A percentile compares a stretch with the other conserved stretches of the same genome.
Conservation (phyloP, 2,797 vertebrate species). For the Oophaga sylvatica region DNA sequence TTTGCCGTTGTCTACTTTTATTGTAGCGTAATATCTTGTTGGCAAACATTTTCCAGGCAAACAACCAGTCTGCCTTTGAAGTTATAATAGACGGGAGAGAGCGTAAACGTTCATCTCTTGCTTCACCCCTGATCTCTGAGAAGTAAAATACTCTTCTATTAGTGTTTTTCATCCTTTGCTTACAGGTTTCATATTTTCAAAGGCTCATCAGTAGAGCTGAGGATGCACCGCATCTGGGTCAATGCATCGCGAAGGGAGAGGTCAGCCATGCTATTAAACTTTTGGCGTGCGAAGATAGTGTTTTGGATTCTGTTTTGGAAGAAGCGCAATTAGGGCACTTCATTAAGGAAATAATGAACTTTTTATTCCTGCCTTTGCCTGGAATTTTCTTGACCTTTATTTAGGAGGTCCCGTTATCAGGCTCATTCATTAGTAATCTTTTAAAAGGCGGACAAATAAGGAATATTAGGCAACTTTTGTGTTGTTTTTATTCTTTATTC, state of each 20-base stretch:
- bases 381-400: constrained; percentile 73
- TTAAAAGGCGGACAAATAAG: constrained; percentile 61
- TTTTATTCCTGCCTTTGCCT: constrained; percentile 75
- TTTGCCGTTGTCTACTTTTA: not conserved
- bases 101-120: constrained; percentile 14
- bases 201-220: constrained; percentile 69
- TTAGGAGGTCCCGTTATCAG: constrained; percentile 42
- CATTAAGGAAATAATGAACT: constrained; percentile 82
- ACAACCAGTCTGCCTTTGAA: constrained; percentile 41
- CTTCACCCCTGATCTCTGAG: constrained; percentile 42
- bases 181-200: constrained; percentile 76
- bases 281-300: constrained; percentile 77
- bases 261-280: constrained; percentile 79
- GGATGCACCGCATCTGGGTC: constrained; percentile 69
- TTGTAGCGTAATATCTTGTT: constrained; percentile 1
- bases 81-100: constrained; percentile 22
- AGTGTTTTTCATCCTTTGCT: constrained; percentile 69
- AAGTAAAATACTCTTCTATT: constrained; percentile 38
- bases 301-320: constrained; percentile 80
- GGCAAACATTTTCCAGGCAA: constrained; percentile 32
- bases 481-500: not conserved
- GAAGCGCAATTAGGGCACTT: constrained; percentile 81
- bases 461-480: not conserved
- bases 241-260: constrained; percentile 69
- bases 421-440: constrained; percentile 77